A percentile compares a stretch with the other conserved stretches of the same genome.
Evolutionary conservation across 2,888 invertebrate genomes (phyloP).

Genomic region (Ennomos quercinarius): DNA sequence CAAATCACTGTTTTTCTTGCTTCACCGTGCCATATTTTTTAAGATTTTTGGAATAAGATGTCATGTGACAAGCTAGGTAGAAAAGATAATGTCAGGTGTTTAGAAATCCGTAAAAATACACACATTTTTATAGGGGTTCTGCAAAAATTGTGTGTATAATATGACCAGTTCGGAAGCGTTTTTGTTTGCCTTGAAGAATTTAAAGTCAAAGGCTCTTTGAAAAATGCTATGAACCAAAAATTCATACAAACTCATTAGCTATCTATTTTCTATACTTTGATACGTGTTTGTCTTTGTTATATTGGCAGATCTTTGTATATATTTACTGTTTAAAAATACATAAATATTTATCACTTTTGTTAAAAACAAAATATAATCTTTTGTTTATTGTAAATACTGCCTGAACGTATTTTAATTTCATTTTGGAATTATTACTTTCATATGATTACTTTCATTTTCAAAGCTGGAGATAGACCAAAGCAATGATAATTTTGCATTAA

Average conservation of each 20-base stretch:
- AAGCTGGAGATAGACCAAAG: constrained; percentile 90
- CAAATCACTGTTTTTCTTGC: constrained; percentile 30
- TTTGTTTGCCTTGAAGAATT: constrained; percentile 74
- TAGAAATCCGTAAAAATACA: constrained; percentile 51
- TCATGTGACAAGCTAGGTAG: constrained; percentile 1
- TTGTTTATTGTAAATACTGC: constrained; percentile 41
- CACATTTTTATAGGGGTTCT: constrained; percentile 80
- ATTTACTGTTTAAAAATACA: constrained; percentile 61
- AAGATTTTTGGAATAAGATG: constrained; percentile 11
- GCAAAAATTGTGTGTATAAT: constrained; percentile 80
- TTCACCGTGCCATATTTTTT: constrained; percentile 40
- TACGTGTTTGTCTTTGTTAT: constrained; percentile 68
- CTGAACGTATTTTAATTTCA: constrained; percentile 44
- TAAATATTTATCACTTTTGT: constrained; percentile 46
- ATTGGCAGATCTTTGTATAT: constrained; percentile 83
- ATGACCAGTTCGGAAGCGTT: constrained; percentile 60
- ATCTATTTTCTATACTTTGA: constrained; percentile 50
- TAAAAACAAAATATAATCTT: constrained; percentile 40
- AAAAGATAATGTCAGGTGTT: constrained; percentile 7
- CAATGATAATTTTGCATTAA: constrained; percentile 79
- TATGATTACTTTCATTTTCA: too few relatives aligned
- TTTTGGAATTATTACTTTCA: constrained; percentile 49
- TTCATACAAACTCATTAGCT: neutral
- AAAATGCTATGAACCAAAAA: constrained; percentile 66
- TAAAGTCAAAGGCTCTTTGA: constrained; percentile 70